phyloP scores from a whole-genome alignment of 2,797 vertebrate species.

The Mareca penelope region DNA sequence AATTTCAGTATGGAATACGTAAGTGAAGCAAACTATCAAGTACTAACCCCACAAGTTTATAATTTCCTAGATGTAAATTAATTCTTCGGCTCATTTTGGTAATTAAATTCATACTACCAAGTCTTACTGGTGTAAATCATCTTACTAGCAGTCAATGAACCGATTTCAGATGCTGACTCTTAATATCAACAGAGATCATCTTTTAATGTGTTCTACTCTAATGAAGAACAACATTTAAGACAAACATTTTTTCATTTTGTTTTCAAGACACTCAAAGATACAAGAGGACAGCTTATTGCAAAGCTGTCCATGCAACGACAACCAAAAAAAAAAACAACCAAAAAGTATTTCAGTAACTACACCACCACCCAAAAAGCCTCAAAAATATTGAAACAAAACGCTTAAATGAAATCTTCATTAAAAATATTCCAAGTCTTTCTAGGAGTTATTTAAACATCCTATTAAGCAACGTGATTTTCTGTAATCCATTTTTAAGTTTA shows the following conservation, averaged over 20 bases:
- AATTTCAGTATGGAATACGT: neutral
- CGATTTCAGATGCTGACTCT: neutral
- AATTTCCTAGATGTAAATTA: neutral
- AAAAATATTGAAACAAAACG: neutral
- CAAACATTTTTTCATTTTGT: neutral
- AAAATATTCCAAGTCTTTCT: neutral
- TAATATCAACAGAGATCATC: neutral
- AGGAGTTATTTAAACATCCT: neutral
- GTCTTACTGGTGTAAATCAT: neutral
- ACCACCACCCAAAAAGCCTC: neutral
- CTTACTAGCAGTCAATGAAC: neutral
- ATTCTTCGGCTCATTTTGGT: neutral
- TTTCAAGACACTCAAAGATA: neutral
- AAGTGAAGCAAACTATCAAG: neutral
- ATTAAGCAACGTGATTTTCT: slow-evolving; percentile 5
- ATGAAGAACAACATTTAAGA: neutral
- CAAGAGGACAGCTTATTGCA: neutral
- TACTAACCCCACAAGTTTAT: neutral
- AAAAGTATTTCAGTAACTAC: neutral
- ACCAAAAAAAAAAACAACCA: neutral
- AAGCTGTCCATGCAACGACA: neutral
- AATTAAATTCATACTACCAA: neutral
- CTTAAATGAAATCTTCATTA: neutral
- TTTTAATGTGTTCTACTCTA: neutral
- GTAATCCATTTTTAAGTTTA: neutral